phyloP scores from a whole-genome alignment of 92 coral and sea anemone genomes.

The Zoanthus solanderi region DNA sequence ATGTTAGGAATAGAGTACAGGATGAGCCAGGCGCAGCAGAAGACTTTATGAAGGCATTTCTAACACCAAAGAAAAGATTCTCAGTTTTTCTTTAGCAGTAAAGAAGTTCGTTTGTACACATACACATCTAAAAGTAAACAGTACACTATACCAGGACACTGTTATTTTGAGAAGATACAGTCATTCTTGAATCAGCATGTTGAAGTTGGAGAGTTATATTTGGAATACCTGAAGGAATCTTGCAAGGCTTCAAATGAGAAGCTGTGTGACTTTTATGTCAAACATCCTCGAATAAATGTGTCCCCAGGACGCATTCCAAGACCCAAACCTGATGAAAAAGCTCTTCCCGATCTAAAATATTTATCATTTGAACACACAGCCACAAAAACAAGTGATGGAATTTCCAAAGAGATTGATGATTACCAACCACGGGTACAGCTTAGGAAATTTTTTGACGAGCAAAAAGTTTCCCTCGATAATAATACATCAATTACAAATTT shows the following conservation, averaged over 20 bases:
- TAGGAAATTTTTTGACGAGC: constrained; percentile 16
- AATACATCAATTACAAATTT: constrained; percentile 1
- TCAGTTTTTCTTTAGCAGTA: constrained; percentile 49
- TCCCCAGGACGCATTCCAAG: neutral
- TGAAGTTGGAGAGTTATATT: constrained; percentile 14
- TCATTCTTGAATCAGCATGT: constrained; percentile 33
- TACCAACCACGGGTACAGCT: constrained; percentile 23
- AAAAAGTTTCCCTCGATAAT: neutral
- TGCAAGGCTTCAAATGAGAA: neutral
- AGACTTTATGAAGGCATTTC: constrained; percentile 41
- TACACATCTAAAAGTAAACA: constrained; percentile 40
- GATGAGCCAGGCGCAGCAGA: constrained; percentile 39
- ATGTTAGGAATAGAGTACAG: constrained; percentile 36
- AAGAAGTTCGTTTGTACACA: constrained; percentile 20
- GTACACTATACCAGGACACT: constrained; percentile 15
- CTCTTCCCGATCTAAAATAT: constrained; percentile 6
- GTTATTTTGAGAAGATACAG: constrained; percentile 44
- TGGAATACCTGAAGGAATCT: constrained; percentile 3
- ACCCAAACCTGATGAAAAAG: constrained; percentile 7
- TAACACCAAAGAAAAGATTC: constrained; percentile 15
- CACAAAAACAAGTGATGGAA: neutral
- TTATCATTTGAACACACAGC: neutral
- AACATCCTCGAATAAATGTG: neutral
- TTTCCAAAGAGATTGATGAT: neutral
- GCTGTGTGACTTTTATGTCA: neutral